phyloP scores from a whole-genome alignment of 2,797 vertebrate species.

The Micrastur ruficollis region DNA sequence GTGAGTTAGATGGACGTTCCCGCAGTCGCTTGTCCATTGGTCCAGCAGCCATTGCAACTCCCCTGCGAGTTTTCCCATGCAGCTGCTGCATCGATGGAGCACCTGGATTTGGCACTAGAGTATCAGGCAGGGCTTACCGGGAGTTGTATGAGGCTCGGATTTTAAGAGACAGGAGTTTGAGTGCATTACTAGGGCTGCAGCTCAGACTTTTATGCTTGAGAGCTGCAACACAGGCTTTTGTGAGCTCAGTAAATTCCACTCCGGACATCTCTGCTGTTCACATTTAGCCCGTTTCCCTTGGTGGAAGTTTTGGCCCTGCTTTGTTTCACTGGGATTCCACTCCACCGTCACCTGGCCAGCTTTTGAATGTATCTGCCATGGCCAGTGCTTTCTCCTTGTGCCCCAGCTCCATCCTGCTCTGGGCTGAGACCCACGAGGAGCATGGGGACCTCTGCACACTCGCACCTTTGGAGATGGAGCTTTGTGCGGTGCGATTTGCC shows the following conservation, averaged over 20 bases:
- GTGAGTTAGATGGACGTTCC: background rate
- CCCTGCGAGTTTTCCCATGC: fast-evolving
- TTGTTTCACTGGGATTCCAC: background rate
- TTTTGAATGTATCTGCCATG: background rate
- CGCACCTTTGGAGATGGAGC: background rate
- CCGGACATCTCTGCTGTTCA: background rate
- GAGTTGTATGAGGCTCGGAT: background rate
- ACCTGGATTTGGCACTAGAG: background rate
- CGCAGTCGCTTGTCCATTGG: fast-evolving
- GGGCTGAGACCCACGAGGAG: background rate
- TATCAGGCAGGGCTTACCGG: background rate
- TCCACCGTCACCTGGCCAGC: background rate
- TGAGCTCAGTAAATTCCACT: background rate
- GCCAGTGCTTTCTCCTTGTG: background rate
- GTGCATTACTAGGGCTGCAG: fast-evolving
- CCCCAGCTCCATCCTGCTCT: background rate
- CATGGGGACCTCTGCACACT: background rate
- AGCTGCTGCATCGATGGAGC: fast-evolving
- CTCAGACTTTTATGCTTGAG: background rate
- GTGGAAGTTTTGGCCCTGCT: background rate
- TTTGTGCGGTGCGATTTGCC: conserved; percentile 8
- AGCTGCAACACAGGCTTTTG: background rate
- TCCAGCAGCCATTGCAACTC: fast-evolving
- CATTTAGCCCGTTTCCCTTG: background rate
- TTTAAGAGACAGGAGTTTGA: background rate